Evolutionary conservation across 35 echinoderm and acorn worm species (phyloP).

Genomic region (Anneissia japonica): DNA sequence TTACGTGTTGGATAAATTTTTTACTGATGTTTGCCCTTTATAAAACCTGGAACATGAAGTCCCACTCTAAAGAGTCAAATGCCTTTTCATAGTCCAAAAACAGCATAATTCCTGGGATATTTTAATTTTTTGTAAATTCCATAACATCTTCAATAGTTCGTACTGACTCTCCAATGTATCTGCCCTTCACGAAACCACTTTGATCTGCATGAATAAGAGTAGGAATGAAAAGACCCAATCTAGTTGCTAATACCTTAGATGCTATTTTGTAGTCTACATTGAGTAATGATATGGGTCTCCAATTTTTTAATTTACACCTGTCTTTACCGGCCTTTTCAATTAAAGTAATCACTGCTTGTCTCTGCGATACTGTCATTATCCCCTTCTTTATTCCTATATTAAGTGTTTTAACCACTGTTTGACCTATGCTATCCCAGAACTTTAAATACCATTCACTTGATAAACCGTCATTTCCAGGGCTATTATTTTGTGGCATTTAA

Average conservation of each 20-base stretch:
- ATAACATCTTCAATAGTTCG: not conserved
- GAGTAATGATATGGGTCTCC: not conserved
- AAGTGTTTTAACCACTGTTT: not conserved
- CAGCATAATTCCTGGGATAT: not conserved
- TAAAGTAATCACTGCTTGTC: not conserved
- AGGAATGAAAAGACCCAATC: not conserved
- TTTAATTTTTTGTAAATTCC: not conserved
- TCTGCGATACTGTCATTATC: not conserved
- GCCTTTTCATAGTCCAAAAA: not conserved
- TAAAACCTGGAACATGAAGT: not conserved
- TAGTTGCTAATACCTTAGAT: not conserved
- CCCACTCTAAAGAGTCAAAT: not conserved
- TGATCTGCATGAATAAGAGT: not conserved
- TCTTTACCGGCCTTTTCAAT: not conserved
- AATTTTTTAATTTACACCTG: not conserved
- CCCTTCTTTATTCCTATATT: not conserved
- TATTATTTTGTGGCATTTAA: not conserved
- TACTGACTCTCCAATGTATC: constrained; percentile 1
- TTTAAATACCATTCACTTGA: constrained; percentile 5
- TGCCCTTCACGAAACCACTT: constrained; percentile 1
- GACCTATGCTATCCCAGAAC: not conserved
- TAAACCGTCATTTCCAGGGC: not conserved
- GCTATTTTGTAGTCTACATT: not conserved
- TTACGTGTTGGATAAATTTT: not conserved
- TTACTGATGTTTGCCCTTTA: not conserved